phyloP scores from a whole-genome alignment of 2,797 vertebrate species.

The Distichodus sexfasciatus region DNA sequence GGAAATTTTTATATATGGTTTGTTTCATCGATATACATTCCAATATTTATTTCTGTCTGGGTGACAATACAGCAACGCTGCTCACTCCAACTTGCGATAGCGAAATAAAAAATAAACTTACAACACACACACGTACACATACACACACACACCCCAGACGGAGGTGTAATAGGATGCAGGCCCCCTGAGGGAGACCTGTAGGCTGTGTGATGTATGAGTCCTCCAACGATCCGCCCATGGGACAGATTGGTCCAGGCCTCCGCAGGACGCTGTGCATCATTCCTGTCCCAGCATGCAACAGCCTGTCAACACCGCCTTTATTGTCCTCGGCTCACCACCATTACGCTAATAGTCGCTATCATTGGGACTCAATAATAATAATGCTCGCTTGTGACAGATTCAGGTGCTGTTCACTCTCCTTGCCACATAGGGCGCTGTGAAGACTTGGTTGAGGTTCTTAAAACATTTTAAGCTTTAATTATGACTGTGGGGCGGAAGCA shows the following conservation, averaged over 20 bases:
- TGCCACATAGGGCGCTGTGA: too few relatives aligned
- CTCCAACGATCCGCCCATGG: constrained; percentile 14
- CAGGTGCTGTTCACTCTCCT: too few relatives aligned
- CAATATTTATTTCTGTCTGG: too few relatives aligned
- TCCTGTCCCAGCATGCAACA: constrained; percentile 16
- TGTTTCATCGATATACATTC: too few relatives aligned
- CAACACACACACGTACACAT: constrained; percentile 30
- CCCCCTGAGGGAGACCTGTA: constrained; percentile 32
- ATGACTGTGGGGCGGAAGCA: too few relatives aligned
- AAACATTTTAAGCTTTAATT: too few relatives aligned
- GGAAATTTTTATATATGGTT: too few relatives aligned
- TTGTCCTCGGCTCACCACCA: not conserved
- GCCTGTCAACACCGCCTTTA: not conserved
- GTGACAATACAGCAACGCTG: constrained; percentile 23
- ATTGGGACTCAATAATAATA: too few relatives aligned
- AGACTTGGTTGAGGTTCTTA: too few relatives aligned
- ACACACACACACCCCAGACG: constrained; percentile 40
- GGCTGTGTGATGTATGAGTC: constrained; percentile 42
- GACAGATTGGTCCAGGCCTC: constrained; percentile 31
- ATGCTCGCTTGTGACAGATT: too few relatives aligned
- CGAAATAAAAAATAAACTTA: constrained; percentile 30
- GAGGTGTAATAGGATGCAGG: constrained; percentile 24
- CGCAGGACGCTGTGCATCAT: constrained; percentile 14
- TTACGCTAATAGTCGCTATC: not conserved
- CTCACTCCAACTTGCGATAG: constrained; percentile 7